phyloP scores from a whole-genome alignment of 2,113 vertebrate genomes.

The Thamnophis sirtalis region DNA sequence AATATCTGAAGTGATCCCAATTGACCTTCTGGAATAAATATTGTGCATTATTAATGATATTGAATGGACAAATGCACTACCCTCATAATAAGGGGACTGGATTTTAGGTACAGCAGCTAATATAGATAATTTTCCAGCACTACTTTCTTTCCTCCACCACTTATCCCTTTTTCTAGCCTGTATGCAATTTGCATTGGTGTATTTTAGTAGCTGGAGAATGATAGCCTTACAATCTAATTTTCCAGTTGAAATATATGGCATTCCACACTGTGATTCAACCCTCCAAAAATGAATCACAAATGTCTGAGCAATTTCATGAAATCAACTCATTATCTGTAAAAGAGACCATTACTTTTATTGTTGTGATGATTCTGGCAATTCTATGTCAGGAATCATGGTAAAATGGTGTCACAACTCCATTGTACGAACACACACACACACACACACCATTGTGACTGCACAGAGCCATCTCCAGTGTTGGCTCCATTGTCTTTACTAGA shows the following conservation, averaged over 20 bases:
- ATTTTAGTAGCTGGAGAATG: too few species aligned
- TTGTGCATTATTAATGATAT: too few species aligned
- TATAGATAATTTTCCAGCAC: not conserved
- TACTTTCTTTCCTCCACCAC: too few species aligned
- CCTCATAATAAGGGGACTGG: too few species aligned
- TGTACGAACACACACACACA: not conserved
- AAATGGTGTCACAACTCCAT: conserved; percentile 14
- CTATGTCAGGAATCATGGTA: not conserved
- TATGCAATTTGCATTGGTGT: not conserved
- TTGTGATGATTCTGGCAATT: not conserved
- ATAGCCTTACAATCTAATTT: not conserved
- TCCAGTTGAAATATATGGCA: not conserved
- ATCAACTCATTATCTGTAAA: not conserved
- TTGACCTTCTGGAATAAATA: too few species aligned
- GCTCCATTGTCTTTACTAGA: not conserved
- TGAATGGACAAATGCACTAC: too few species aligned
- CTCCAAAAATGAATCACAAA: not conserved
- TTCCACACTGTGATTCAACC: not conserved
- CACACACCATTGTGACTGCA: not conserved
- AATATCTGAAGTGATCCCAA: too few species aligned
- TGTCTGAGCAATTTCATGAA: not conserved
- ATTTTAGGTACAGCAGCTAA: not conserved
- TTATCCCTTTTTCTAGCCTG: not conserved
- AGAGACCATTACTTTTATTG: not conserved
- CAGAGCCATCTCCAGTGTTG: not conserved